A percentile compares a stretch with the other conserved stretches of the same genome.
phyloP scores from a whole-genome alignment of 2,113 vertebrate genomes.

The Sminthopsis crassicaudata region DNA sequence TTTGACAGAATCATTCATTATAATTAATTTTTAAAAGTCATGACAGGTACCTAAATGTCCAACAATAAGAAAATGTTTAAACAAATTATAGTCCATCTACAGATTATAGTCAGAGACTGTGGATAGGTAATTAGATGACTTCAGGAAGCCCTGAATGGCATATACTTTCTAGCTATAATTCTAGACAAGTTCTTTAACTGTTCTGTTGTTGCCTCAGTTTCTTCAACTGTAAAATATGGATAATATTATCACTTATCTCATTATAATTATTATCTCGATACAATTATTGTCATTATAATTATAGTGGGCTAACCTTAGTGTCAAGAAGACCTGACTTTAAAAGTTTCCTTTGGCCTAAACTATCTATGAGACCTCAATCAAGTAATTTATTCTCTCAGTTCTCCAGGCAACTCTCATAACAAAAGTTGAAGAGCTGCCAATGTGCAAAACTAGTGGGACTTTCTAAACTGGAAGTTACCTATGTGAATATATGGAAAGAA shows the following conservation, averaged over 20 bases:
- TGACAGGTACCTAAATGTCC: not conserved
- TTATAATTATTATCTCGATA: no score
- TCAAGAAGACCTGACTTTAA: not conserved
- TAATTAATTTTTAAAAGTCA: not conserved
- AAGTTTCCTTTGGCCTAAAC: not conserved
- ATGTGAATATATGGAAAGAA: not conserved
- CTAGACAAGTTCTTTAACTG: not conserved
- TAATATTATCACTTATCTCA: not conserved
- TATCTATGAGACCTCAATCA: not conserved
- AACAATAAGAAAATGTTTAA: not conserved
- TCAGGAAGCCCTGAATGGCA: not conserved
- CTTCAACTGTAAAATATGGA: not conserved
- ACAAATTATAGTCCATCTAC: not conserved
- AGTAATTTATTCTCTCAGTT: not conserved
- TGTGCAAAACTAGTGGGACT: not conserved
- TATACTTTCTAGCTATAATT: not conserved
- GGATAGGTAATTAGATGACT: not conserved
- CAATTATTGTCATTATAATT: slow-evolving; percentile 22
- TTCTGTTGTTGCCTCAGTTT: not conserved
- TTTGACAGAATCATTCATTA: not conserved
- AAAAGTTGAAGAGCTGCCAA: not conserved
- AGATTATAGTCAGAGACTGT: not conserved
- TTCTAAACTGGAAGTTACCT: not conserved
- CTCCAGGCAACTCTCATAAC: not conserved
- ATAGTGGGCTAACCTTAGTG: not conserved